Evolutionary conservation across 2,888 invertebrate species (phyloP), one percentile per base, ranked within the genome.

Genomic region (Leucoma salicis): DNA sequence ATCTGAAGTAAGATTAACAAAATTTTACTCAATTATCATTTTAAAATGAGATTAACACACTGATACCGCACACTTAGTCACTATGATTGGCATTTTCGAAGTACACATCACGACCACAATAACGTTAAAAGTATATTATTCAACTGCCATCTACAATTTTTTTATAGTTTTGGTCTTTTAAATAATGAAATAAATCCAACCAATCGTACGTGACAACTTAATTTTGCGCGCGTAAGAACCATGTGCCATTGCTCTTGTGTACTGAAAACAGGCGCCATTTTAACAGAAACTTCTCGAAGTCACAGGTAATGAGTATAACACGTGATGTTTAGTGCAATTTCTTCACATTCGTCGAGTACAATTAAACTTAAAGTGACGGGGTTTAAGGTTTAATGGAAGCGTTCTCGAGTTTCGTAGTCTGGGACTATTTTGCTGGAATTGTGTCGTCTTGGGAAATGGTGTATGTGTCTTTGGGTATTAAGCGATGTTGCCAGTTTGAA

Each of bases 251-350:
- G 12, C 39, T 27, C 4, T 27, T 10, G 49, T 63, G 51, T 41
- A 39, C 66, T 75, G 74, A 73, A 78, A 74, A 68, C 60, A 2
- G 66, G 49, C 70, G 71, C 73, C 73, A 74, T 81, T 62, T 72
- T 72, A 64, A 43, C 33, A 47, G 68, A 76, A 76, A 78, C 62
- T 78, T 79, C 66, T 59, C 57, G 62, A 65, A 75, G 67, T 66
- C 54, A 50, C 60, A 55, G 37, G 68, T 78, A 75, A 82, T 73
- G 78, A 75, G 64, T 7, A 13, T 7, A 63, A 63, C 66, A 68
- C 62, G 66, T 61, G 63, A 68, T 58, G 57, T 55, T 57, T 35
- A 67, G 57, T 57, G 60, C 63, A 70, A 66, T 69, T 65, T 59
- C 66, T 55, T 49, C 53, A 50, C 70, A 74, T 78, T 69, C 70